Conservation (phyloP, 2,888 invertebrate genomes). For the Kuschelorhynchus macadamiae region DNA sequence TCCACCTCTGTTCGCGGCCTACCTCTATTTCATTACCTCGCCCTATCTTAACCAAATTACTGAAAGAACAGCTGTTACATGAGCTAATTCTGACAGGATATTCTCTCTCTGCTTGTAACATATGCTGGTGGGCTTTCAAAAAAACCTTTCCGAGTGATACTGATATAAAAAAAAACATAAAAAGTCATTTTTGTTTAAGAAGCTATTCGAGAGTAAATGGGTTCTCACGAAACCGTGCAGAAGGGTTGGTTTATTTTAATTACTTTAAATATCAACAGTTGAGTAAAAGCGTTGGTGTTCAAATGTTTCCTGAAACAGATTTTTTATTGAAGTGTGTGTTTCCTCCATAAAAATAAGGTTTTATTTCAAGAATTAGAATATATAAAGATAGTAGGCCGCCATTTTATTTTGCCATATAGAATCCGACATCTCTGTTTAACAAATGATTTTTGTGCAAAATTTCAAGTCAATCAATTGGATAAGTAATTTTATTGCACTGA, state of each 20-base stretch:
- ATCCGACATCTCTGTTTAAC: no score
- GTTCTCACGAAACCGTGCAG: neutral
- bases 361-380: no score
- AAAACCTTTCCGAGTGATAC: conserved; percentile 12
- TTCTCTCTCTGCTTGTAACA: conserved; percentile 23
- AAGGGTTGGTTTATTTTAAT: neutral
- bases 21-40: conserved; percentile 34
- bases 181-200: conserved; percentile 51
- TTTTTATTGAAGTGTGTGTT: conserved; percentile 11
- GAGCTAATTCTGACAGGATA: conserved; percentile 34
- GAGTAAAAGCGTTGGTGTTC: neutral
- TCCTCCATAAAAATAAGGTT: no score
- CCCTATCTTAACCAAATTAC: conserved; percentile 35
- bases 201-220: neutral
- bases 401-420: no score
- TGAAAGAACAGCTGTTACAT: conserved; percentile 31
- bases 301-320: no score
- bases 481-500: no score
- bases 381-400: no score
- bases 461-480: no score
- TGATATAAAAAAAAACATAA: conserved; percentile 33
- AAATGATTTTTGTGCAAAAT: no score
- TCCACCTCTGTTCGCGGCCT: conserved; percentile 2
- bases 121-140: conserved; percentile 19
- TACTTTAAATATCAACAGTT: neutral